phyloP scores from a whole-genome alignment of 2,113 vertebrate genomes.

The Turnix velox region DNA sequence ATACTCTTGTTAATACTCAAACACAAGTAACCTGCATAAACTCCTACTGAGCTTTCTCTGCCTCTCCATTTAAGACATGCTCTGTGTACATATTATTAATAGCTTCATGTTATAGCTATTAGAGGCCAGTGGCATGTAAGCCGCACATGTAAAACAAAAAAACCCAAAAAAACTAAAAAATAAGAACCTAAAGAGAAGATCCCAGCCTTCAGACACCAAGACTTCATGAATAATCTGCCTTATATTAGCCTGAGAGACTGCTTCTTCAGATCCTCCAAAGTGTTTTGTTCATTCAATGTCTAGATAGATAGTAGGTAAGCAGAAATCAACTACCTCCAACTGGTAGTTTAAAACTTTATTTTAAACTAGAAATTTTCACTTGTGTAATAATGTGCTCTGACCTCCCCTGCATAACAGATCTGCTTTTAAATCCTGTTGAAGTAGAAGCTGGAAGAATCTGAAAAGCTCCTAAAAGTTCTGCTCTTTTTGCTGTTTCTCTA shows the following conservation, averaged over 20 bases:
- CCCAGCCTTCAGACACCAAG: not conserved
- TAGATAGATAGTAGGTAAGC: not conserved
- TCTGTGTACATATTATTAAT: not conserved
- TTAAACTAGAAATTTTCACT: not conserved
- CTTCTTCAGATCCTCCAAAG: not conserved
- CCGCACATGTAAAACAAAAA: not conserved
- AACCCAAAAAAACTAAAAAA: not conserved
- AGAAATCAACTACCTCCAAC: not conserved
- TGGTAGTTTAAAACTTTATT: not conserved
- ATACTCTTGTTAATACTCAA: not conserved
- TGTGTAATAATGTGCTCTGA: not conserved
- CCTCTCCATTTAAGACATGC: rapidly evolving
- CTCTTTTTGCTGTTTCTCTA: not conserved
- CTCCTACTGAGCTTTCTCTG: not conserved
- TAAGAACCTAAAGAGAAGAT: not conserved
- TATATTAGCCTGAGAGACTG: not conserved
- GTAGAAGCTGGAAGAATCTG: not conserved
- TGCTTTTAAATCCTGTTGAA: not conserved
- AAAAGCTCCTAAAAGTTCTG: not conserved
- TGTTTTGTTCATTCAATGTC: not conserved
- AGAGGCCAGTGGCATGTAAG: not conserved
- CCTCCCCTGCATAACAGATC: not conserved
- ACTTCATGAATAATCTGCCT: not conserved
- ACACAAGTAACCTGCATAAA: not conserved
- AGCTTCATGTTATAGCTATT: not conserved